phyloP scores from a whole-genome alignment of 2,888 invertebrate genomes.

The Stomorhina lunata region DNA sequence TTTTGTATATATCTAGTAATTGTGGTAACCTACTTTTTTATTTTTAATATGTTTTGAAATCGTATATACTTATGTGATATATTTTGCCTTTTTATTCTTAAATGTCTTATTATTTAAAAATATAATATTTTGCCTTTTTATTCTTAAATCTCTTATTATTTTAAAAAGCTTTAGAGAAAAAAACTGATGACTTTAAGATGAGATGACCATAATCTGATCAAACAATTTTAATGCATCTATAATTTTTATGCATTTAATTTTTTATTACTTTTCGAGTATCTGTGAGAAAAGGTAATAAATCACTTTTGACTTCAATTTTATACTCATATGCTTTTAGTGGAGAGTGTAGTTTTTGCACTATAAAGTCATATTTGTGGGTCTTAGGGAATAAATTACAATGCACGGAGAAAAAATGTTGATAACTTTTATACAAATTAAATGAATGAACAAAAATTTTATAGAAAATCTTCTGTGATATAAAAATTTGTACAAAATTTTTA shows the following conservation, averaged over 20 bases:
- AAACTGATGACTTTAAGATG: constrained; percentile 12
- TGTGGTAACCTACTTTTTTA: not conserved
- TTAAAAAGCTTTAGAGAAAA: not conserved
- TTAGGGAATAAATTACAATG: not conserved
- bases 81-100: not conserved
- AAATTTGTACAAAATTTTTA: no score
- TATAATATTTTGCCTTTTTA: no score
- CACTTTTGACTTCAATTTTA: constrained; percentile 41
- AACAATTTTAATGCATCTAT: constrained; percentile 34
- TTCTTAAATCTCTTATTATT: not conserved
- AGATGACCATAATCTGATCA: constrained; percentile 11
- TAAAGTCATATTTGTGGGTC: constrained; percentile 23
- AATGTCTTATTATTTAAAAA: not conserved
- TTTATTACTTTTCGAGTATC: constrained; percentile 32
- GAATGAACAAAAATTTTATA: no score
- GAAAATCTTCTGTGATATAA: no score
- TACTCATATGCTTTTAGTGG: not conserved
- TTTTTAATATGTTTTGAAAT: not conserved
- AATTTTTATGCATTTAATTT: constrained; percentile 28
- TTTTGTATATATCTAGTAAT: no score
- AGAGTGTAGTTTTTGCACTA: not conserved
- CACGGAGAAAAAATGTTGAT: constrained; percentile 1
- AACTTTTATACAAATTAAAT: no score
- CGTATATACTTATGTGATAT: not conserved
- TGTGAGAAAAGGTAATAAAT: constrained; percentile 48